These are phyloP conservation scores for Coleophora deauratella DNA, from an alignment of 2,888 invertebrate species.

Conservation along the genomic window DNA sequence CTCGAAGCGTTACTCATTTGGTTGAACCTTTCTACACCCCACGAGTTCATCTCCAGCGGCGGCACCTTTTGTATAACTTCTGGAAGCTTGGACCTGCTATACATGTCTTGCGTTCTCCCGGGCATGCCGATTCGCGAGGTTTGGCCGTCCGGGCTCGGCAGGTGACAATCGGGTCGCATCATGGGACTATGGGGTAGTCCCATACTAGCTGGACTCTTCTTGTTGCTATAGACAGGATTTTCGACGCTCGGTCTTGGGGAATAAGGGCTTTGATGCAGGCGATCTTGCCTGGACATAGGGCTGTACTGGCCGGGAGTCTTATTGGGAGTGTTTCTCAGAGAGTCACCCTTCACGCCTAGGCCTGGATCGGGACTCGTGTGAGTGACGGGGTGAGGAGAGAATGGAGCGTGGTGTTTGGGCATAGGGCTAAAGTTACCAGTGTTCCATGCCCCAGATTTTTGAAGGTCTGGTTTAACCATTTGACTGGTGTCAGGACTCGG, in stretches of 20 bases:
- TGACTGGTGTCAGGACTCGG: slow-evolving; percentile 67
- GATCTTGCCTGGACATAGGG: slow-evolving; percentile 62
- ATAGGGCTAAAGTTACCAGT: slow-evolving; percentile 59
- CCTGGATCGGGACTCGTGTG: slow-evolving; percentile 63
- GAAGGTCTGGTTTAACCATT: slow-evolving; percentile 56
- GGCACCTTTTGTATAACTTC: slow-evolving; percentile 40
- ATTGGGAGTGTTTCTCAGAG: slow-evolving; percentile 39
- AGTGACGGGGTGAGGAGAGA: slow-evolving; percentile 60
- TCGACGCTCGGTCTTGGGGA: slow-evolving; percentile 62
- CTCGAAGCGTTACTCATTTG: slow-evolving; percentile 32
- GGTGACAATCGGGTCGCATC: slow-evolving; percentile 55
- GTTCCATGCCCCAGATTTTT: slow-evolving; percentile 59
- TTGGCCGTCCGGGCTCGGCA: slow-evolving; percentile 53
- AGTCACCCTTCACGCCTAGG: slow-evolving; percentile 45
- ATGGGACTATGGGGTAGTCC: slow-evolving; percentile 55
- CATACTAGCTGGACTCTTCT: slow-evolving; percentile 52
- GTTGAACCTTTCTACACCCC: slow-evolving; percentile 48
- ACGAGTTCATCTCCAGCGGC: slow-evolving; percentile 41
- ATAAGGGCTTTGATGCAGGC: slow-evolving; percentile 55
- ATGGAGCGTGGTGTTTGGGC: slow-evolving; percentile 63
- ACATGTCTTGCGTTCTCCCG: slow-evolving; percentile 41
- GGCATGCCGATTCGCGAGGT: slow-evolving; percentile 28
- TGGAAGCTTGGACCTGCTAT: slow-evolving; percentile 39
- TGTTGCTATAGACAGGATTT: slow-evolving; percentile 39
- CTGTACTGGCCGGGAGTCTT: slow-evolving; percentile 62